Evolutionary conservation across 2,797 vertebrate species (phyloP).

Genomic region (Liparis tanakae): DNA sequence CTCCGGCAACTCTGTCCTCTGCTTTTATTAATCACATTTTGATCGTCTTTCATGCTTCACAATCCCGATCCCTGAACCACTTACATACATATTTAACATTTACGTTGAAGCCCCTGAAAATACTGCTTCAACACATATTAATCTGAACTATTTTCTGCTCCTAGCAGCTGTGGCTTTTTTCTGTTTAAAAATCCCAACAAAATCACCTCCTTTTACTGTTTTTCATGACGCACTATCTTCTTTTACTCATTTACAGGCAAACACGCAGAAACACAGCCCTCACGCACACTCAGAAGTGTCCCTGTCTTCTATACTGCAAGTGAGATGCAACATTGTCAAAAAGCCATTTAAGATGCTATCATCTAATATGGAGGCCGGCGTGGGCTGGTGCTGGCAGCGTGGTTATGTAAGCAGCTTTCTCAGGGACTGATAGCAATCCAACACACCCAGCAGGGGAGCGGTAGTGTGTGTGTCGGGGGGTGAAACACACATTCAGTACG

Average conservation of each 20-base stretch:
- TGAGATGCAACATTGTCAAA: constrained; percentile 68
- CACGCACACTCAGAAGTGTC: constrained; percentile 18
- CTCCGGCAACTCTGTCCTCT: constrained; percentile 59
- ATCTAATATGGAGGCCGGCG: constrained; percentile 68
- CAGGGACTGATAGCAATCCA: constrained; percentile 74
- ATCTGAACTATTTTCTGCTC: constrained; percentile 3
- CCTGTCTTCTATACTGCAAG: constrained; percentile 49
- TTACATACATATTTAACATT: constrained; percentile 65
- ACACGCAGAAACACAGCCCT: constrained; percentile 10
- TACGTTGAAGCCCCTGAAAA: constrained; percentile 46
- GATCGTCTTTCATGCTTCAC: constrained; percentile 60
- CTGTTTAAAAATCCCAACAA: background rate
- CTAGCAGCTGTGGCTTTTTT: constrained; percentile 3
- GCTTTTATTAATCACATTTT: constrained; percentile 65
- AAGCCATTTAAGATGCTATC: constrained; percentile 70
- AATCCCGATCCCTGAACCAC: constrained; percentile 52
- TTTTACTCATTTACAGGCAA: constrained; percentile 33
- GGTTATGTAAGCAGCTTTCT: constrained; percentile 77
- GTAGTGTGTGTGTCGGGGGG: constrained; percentile 32
- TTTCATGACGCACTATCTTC: constrained; percentile 31
- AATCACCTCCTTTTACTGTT: constrained; percentile 20
- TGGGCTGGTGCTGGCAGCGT: constrained; percentile 67
- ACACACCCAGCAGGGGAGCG: constrained; percentile 71
- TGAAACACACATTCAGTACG: constrained; percentile 59
- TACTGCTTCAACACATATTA: constrained; percentile 36